Base-by-base conservation (phyloP, 2,797 vertebrate genomes). In the Smutsia temminckii region DNA sequence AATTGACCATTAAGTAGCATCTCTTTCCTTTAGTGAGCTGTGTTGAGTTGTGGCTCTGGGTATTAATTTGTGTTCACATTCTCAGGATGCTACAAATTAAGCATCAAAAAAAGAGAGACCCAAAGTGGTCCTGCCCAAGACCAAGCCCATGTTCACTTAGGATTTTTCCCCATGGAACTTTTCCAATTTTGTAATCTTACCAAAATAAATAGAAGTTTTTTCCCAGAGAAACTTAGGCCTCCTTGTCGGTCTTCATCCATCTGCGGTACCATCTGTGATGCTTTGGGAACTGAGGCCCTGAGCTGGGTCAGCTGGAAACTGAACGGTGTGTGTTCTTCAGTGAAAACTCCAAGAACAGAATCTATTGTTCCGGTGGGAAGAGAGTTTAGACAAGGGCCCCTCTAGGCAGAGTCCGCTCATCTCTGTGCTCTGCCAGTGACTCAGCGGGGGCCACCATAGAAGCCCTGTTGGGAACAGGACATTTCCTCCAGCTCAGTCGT, bases 341-440 rank as follows among this genome's bases (percentile, higher is more conserved):
- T 94, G 94, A 94, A 90, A 95, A 69, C 20, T 23, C 80, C 21
- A 40, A 42, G 93, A 96, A 63, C 57, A 11, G 91, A 81, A 94
- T 72, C 66, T 79, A 23, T 85, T 92, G 10, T 92, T 97, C 61
- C 40, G 49, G 49, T 57, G 89, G 78, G 42, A 87, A 25, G 21
- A 77, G 63, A 29, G 25, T 87, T 90, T 64, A 53, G 27, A 59
- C 11, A 32, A 37, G 57, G 46, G 27, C 63, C 20, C 13, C 8
- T 17, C 51, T 81, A 55, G 68, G 34, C 68, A 37, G 68, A 29
- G 59, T 71, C 34, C 6, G 20, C 32, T 71, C 32, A 2, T 55
- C 68, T 86, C 42, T 68, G 32, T 32, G 49, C 34, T 59, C 75
- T 49, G 21, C 34, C 20, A 2, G 21, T 57, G 40, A 69, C 74